Evolutionary conservation across 2,113 vertebrate genomes (phyloP), one percentile per base, ranked within the genome.

Genomic region (Chlorodrepanis virens): DNA sequence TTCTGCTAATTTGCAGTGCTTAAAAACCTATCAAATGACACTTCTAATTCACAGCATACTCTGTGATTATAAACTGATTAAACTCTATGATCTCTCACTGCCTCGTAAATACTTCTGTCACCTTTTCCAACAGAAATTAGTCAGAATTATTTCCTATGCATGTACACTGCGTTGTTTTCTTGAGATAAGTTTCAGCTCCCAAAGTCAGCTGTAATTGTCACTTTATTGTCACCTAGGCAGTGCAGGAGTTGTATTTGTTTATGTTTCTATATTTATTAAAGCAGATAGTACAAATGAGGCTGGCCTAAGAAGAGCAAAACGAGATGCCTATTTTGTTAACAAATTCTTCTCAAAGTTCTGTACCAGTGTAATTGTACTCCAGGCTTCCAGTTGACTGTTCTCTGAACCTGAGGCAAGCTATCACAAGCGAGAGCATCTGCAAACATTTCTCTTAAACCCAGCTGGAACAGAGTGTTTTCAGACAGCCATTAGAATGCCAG

Each of bases 51-150:
- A 81, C 86, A 95, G 40, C 9, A 31, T 54, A 67, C 44, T 72
- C 71, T 70, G 40, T 85, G 71, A 92, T 95, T 94, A 93, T 90
- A 93, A 96, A 83, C 54, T 86, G 79, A 88, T 92, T 95, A 93
- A 80, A 86, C 56, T 70, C 20, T n/a, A 18, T 79, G 54, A 80
- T 83, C n/a, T 85, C 71, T 88, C 54, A 82, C 6, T 28, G 37
- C 12, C 35, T 90, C 83, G 33, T 77, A 92, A 96, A 86, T 89
- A 63, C 56, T 74, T 79, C 54, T 83, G 39, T 76, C 83, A 87
- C 64, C 19, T 90, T 87, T 86, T 89, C 39, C 54, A 70, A 37
- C 39, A 89, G 39, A 88, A 95, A 92, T 93, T 69, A 92, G 40
- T 49, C 49, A 91, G 33, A 80, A 80, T 74, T 88, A 69, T 83